Conservation (phyloP, 1,140 invertebrate genomes). For the Pygmarrhopalites habei region DNA sequence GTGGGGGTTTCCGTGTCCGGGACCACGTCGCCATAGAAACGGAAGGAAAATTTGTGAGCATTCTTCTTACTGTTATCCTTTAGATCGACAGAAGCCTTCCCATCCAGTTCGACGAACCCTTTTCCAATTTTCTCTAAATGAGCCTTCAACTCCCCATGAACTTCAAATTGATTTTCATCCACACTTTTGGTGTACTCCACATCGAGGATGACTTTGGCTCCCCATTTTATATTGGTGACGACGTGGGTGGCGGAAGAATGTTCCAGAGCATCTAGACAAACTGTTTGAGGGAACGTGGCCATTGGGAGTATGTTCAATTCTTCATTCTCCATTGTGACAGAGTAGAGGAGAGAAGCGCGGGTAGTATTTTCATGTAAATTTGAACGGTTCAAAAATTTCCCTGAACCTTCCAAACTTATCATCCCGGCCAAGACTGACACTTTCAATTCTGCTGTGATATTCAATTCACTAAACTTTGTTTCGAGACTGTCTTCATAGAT, state of each 20-base stretch:
- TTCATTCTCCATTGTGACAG: slow-evolving; percentile 15
- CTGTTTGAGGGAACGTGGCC: slow-evolving; percentile 10
- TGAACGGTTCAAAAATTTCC: slow-evolving; percentile 1
- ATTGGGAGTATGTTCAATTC: slow-evolving; percentile 16
- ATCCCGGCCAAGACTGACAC: slow-evolving; percentile 9
- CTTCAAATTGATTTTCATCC: slow-evolving; percentile 13
- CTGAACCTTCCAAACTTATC: slow-evolving; percentile 15
- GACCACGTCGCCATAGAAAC: slow-evolving; percentile 20
- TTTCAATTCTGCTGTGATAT: slow-evolving; percentile 18
- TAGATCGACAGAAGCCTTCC: slow-evolving; percentile 6
- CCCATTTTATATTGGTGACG: slow-evolving; percentile 15
- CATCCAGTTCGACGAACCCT: neutral
- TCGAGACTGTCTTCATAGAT: slow-evolving; percentile 1
- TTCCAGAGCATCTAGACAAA: slow-evolving; percentile 7
- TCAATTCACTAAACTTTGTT: slow-evolving; percentile 20
- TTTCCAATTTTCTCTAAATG: neutral
- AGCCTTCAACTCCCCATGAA: neutral
- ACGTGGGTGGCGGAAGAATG: slow-evolving; percentile 17
- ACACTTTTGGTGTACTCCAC: slow-evolving; percentile 5
- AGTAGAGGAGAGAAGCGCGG: slow-evolving; percentile 13
- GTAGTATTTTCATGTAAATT: neutral
- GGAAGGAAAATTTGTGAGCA: neutral
- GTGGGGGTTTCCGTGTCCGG: slow-evolving; percentile 6
- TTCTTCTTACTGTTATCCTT: slow-evolving; percentile 4
- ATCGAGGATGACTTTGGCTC: slow-evolving; percentile 11